Evolutionary conservation across 1,140 invertebrate species (phyloP).

Genomic region (Colletes gigas): DNA sequence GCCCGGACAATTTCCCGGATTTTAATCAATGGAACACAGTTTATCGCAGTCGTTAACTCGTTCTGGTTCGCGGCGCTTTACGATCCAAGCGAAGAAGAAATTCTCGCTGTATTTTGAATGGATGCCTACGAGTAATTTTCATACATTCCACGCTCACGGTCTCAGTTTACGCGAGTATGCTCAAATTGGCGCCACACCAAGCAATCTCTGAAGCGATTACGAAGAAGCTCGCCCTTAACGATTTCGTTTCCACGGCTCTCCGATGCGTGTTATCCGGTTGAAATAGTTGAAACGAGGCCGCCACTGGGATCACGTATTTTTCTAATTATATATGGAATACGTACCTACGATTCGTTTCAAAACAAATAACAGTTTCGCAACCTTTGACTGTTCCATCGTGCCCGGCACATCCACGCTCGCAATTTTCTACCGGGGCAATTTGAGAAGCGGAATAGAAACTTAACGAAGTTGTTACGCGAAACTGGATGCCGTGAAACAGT

Average conservation of each 20-base stretch:
- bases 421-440: no score
- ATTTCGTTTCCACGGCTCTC: slow-evolving; percentile 9
- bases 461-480: no score
- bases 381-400: no score
- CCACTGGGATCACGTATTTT: neutral
- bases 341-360: neutral
- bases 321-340: neutral
- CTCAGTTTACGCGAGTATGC: slow-evolving; percentile 9
- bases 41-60: neutral
- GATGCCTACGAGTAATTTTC: slow-evolving; percentile 8
- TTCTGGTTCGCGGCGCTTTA: neutral
- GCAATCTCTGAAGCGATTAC: slow-evolving; percentile 22
- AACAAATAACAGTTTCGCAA: neutral
- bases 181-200: slow-evolving; percentile 31
- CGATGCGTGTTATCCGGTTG: slow-evolving; percentile 13
- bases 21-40: neutral
- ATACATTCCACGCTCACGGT: slow-evolving; percentile 16
- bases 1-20: neutral
- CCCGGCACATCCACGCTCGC: no score
- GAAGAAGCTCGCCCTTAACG: slow-evolving; percentile 18
- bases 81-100: neutral
- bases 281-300: slow-evolving; percentile 26
- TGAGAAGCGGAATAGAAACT: no score
- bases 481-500: no score
- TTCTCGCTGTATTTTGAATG: neutral